Base-by-base conservation (phyloP, 2,888 invertebrate genomes). In the Tenthredo notha region DNA sequence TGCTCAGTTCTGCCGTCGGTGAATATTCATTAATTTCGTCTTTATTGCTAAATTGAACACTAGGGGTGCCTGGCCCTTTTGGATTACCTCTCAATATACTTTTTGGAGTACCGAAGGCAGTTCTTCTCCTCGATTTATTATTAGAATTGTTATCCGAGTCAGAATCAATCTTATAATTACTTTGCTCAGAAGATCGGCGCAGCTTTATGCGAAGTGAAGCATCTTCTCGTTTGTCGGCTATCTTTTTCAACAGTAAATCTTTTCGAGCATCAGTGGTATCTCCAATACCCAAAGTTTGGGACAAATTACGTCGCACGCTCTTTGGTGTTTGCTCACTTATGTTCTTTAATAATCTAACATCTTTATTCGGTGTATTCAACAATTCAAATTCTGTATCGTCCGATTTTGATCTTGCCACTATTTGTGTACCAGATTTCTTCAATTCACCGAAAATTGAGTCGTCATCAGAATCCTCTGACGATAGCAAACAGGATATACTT, bases 101-200 rank as follows among this genome's bases (percentile, higher is more conserved):
- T 50, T 80, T 78, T 25, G 80, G 82, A 18, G 82, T 85, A 10
- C 54, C 50, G 25, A 70, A 7, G 3, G 58, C 40, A 54, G 7
- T 82, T 58, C 47, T 25, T 12, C 47, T 54, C 29, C 80, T 65
- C 15, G 58, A 21, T 82, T n/a, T 70, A n/a, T 37, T 54, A 54
- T 40, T 40, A 4, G 10, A n/a, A 50, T 12, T 82, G 33, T 47
- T 15, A 18, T 87, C 87, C 0, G 86, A 85, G 10, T 88, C 86
- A 0, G 85, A 83, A 72, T 90, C 88, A 72, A 90, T 88, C 85
- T 90, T 90, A 58, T 90, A 91, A 29, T 88, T 87, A 77, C 90
- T 91, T n/a, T 90, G 89, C 33, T 91, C 90, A 0, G 91, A 89
- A 0, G 90, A 91, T 78, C 91, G 86, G 83, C 89, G 86, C 37